Evolutionary conservation across 2,797 vertebrate genomes (phyloP).

Genomic region (Poeciliopsis paucimaculata): DNA sequence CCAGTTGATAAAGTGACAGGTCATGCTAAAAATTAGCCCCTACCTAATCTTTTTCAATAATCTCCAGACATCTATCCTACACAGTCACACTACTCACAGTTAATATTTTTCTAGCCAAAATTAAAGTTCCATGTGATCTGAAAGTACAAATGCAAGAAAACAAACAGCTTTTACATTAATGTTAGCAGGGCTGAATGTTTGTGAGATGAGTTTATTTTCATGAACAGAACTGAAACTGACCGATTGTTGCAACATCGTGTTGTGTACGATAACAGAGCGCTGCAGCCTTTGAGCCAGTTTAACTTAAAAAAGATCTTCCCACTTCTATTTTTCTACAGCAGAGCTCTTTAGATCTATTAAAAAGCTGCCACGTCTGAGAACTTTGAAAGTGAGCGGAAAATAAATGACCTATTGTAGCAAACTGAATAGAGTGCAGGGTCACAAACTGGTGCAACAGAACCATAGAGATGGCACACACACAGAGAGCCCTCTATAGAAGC

Average conservation of each 20-base stretch:
- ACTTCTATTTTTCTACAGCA: conserved; percentile 26
- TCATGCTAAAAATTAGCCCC: neutral
- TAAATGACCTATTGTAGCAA: conserved; percentile 71
- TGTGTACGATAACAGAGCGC: neutral
- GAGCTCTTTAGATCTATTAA: conserved; percentile 19
- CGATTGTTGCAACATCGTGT: neutral
- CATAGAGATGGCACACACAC: conserved; percentile 67
- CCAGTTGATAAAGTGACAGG: neutral
- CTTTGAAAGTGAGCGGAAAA: conserved; percentile 55
- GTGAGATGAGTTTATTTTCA: conserved; percentile 3
- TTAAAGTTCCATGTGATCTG: neutral
- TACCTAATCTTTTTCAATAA: neutral
- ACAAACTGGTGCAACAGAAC: conserved; percentile 72
- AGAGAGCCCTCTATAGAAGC: conserved; percentile 77
- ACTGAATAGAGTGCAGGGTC: conserved; percentile 64
- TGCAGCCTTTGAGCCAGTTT: neutral
- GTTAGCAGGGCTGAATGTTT: neutral
- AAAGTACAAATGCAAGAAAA: neutral
- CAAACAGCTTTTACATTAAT: neutral
- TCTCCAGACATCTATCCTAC: neutral
- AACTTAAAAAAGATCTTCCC: neutral
- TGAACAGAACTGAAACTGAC: conserved; percentile 16
- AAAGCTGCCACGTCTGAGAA: conserved; percentile 31
- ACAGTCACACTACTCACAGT: neutral
- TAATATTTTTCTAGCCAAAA: neutral